Conservation (phyloP, 2,797 vertebrate genomes). For the Oreortyx pictus region DNA sequence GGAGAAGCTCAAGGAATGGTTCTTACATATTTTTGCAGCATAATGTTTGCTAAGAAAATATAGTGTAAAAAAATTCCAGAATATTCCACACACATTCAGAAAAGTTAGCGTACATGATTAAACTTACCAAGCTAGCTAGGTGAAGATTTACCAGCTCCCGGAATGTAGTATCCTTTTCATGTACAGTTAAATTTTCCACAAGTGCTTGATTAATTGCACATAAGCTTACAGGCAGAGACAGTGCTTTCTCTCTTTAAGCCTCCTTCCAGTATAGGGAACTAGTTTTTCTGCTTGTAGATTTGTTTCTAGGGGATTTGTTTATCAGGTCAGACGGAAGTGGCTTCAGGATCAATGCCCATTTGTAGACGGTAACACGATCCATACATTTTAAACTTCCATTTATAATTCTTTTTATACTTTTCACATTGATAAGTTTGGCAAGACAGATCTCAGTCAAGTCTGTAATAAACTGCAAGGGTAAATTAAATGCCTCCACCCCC, state of each 20-base stretch:
- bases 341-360: not conserved
- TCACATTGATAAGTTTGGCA: not conserved
- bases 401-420: not conserved
- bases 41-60: not conserved
- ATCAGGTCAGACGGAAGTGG: constrained; percentile 42
- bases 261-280: constrained; percentile 18
- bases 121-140: constrained; percentile 27
- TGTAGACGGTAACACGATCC: constrained; percentile 43
- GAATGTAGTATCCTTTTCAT: not conserved
- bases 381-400: not conserved
- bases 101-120: not conserved
- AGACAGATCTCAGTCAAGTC: not conserved
- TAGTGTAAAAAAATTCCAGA: not conserved
- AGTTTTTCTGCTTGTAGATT: constrained; percentile 49
- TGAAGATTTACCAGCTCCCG: not conserved
- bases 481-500: not conserved
- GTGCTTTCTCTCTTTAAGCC: not conserved
- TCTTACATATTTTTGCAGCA: not conserved
- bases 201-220: not conserved
- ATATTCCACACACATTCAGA: not conserved
- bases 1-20: not conserved
- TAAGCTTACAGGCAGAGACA: not conserved
- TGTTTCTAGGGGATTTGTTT: constrained; percentile 71
- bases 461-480: not conserved
- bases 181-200: not conserved